phyloP scores from a whole-genome alignment of 2,797 vertebrate genomes.

The Coregonus sp. region DNA sequence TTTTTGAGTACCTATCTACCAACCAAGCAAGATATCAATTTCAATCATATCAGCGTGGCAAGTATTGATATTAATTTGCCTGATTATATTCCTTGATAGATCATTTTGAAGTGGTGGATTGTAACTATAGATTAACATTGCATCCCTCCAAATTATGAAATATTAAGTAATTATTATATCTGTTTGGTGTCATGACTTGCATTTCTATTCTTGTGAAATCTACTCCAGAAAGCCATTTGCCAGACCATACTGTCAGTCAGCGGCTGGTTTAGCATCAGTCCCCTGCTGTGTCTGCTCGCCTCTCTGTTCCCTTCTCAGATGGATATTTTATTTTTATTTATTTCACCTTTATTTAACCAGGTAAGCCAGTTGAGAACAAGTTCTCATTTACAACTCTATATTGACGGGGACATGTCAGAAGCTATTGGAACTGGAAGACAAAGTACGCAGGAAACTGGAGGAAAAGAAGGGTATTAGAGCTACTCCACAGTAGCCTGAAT shows the following conservation, averaged over 20 bases:
- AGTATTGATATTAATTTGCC: background rate
- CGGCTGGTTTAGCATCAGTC: background rate
- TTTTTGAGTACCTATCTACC: background rate
- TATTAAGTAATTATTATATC: background rate
- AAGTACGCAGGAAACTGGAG: constrained; percentile 52
- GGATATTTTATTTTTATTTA: constrained; percentile 67
- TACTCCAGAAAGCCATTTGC: constrained; percentile 1
- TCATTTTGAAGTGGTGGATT: background rate
- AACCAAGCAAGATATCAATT: background rate
- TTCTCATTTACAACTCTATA: too few species aligned
- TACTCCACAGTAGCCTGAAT: background rate
- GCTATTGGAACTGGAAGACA: constrained; percentile 81
- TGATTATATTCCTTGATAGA: background rate
- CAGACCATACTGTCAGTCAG: background rate
- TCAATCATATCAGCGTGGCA: background rate
- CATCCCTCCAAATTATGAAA: background rate
- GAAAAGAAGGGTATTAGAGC: constrained; percentile 19
- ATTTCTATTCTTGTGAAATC: background rate
- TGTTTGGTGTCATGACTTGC: background rate
- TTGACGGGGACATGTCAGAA: constrained; percentile 72
- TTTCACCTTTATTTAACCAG: constrained; percentile 32
- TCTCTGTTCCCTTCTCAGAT: constrained; percentile 76
- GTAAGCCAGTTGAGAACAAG: too few species aligned
- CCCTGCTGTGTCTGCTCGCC: constrained; percentile 23
- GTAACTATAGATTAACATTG: background rate